A percentile compares a stretch with the other conserved stretches of the same genome.
These are phyloP conservation scores for Limonius californicus DNA, from an alignment of 1,140 invertebrate genomes.

Conservation along the genomic window DNA sequence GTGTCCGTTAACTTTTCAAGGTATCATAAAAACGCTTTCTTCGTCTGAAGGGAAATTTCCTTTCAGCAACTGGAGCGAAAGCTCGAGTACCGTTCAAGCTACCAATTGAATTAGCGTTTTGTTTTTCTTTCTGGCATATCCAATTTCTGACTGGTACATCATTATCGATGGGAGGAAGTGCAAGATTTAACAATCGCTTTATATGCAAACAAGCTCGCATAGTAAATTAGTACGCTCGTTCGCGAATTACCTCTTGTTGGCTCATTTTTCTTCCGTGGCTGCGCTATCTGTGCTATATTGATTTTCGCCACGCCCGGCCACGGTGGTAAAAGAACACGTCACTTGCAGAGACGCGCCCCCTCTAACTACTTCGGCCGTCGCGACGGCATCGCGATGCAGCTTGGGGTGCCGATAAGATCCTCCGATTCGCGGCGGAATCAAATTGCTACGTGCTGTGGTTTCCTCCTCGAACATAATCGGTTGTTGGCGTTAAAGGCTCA, in stretches of 20 bases:
- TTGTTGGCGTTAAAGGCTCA: background rate
- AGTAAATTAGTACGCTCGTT: conserved; percentile 15
- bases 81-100: too few relatives aligned
- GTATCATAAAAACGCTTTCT: too few relatives aligned
- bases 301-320: conserved; percentile 40
- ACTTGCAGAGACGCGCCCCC: conserved; percentile 21
- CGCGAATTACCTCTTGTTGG: conserved; percentile 25
- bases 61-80: too few relatives aligned
- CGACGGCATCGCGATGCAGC: conserved; percentile 13
- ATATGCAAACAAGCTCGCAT: conserved; percentile 13
- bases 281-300: conserved; percentile 38
- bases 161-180: background rate
- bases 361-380: conserved; percentile 6
- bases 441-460: conserved; percentile 14
- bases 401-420: conserved; percentile 11
- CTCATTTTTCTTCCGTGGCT: conserved; percentile 31
- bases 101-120: too few relatives aligned
- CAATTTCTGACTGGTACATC: background rate
- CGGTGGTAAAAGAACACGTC: conserved; percentile 27
- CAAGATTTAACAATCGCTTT: conserved; percentile 10
- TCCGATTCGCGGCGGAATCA: conserved; percentile 1
- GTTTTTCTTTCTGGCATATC: too few relatives aligned
- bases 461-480: conserved; percentile 4
- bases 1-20: too few relatives aligned
- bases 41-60: too few relatives aligned